A percentile compares a stretch with the other conserved stretches of the same genome.
Conservation (phyloP, 2,797 vertebrate genomes). For the Podargus strigoides region DNA sequence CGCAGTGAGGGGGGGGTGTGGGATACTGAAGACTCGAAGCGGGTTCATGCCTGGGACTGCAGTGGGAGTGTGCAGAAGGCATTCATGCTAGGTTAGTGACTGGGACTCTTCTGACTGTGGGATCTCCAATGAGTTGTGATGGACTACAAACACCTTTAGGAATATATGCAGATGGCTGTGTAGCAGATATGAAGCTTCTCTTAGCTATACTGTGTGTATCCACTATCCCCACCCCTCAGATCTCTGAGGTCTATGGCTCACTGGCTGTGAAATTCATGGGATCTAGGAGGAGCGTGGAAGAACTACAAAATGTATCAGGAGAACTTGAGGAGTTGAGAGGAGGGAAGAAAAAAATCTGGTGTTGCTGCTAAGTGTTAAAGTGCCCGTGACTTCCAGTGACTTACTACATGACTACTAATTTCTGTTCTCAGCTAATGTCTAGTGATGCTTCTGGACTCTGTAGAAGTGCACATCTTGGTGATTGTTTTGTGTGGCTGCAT, state of each 20-base stretch:
- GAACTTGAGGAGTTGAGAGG: background rate
- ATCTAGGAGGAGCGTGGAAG: background rate
- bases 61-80: background rate
- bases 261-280: background rate
- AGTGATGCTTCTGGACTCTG: background rate
- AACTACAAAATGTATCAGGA: background rate
- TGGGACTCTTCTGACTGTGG: rapidly evolving
- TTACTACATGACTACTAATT: rapidly evolving
- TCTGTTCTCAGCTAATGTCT: background rate
- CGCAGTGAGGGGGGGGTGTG: too few relatives aligned
- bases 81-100: background rate
- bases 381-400: background rate
- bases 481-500: background rate
- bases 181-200: background rate
- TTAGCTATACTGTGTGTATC: background rate
- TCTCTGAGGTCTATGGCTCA: background rate
- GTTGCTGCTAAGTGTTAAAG: background rate
- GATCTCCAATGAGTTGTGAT: background rate
- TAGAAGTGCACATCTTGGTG: background rate
- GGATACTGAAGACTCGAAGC: background rate
- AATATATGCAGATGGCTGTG: background rate
- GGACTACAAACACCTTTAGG: background rate
- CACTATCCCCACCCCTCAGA: background rate
- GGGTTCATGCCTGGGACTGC: background rate
- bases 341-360: too few relatives aligned